Evolutionary conservation across 2,888 invertebrate genomes (phyloP), one percentile per base, ranked within the genome.

Genomic region (Coelogynopora nodosa): DNA sequence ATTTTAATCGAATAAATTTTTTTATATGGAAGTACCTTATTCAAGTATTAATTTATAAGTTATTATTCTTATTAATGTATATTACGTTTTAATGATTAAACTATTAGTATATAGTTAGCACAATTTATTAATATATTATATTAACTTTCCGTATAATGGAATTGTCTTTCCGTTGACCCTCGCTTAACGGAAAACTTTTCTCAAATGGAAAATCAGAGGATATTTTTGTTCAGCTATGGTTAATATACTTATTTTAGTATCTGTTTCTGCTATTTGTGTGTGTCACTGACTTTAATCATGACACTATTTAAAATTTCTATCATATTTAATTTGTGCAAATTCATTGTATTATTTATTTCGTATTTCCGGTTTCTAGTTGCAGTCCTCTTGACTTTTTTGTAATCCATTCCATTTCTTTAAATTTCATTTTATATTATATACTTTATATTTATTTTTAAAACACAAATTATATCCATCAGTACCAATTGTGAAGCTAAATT

Each of bases 361-460:
- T 74, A 26, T 74, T 74, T 74, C 10, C 18, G 5, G 23, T 74
- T 74, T 23, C 74, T 74, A 13, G 74, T 74, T 74, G 74, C 18
- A 49, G 49, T 49, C 49, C 5, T 18, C 18, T 49, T 10, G 49
- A 49, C 18, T 26, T 74, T 74, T 26, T 74, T n/a, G n/a, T n/a
- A 26, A n/a, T 74, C 18, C 74, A 74, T 74, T 74, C 23, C 2
- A 74, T 74, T 2, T 74, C 74, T 74, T 74, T 74, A 74, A 23
- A 74, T 74, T 74, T 74, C 74, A 74, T 74, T 74, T 13, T 74
- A 74, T 74, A 74, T 26, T 74, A 74, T 74, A 74, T 74, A 13
- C 27, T 74, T 26, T 74, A 23, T 74, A 13, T 74, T 13, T 74
- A 13, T 74, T 74, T 74, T 23, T 74, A 5, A 23, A 10, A n/a